Percentiles rank a stretch among this genome's conserved stretches.
Evolutionary conservation across 2,888 invertebrate genomes (phyloP).

Genomic region (Cosmia trapezina): DNA sequence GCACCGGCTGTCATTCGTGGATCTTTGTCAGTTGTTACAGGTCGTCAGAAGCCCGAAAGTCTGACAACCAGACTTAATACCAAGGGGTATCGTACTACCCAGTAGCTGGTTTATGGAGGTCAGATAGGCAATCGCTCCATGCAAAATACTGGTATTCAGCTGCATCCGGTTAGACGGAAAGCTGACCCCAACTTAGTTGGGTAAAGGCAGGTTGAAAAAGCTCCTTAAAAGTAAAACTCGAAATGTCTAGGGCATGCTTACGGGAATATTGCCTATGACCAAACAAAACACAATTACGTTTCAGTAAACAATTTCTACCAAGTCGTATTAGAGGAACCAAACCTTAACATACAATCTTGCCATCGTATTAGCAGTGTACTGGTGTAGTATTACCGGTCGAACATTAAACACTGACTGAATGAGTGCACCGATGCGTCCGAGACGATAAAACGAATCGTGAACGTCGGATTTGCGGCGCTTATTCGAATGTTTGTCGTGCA

Average conservation of each 20-base stretch:
- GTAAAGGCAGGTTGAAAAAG: no score
- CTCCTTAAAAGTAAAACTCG: not conserved
- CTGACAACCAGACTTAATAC: no score
- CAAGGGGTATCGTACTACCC: no score
- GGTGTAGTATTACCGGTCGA: slow-evolving; percentile 76
- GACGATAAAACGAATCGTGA: slow-evolving; percentile 85
- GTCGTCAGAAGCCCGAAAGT: no score
- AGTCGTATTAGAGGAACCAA: slow-evolving; percentile 52
- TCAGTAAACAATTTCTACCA: not conserved
- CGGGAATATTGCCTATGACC: not conserved
- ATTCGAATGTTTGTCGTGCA: slow-evolving; percentile 74
- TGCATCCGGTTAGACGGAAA: no score
- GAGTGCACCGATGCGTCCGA: slow-evolving; percentile 80
- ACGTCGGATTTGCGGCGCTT: slow-evolving; percentile 75
- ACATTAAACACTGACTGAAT: slow-evolving; percentile 76
- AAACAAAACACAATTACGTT: not conserved
- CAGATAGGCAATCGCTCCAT: no score
- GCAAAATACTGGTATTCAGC: no score
- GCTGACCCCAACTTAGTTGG: no score
- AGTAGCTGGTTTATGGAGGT: no score
- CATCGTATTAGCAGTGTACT: slow-evolving; percentile 72
- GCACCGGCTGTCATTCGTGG: no score
- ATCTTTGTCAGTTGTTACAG: no score
- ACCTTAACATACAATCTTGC: slow-evolving; percentile 69
- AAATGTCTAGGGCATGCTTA: not conserved